These are phyloP conservation scores for Aspiorhynchus laticeps DNA, from an alignment of 2,113 vertebrate genomes.

Conservation along the genomic window DNA sequence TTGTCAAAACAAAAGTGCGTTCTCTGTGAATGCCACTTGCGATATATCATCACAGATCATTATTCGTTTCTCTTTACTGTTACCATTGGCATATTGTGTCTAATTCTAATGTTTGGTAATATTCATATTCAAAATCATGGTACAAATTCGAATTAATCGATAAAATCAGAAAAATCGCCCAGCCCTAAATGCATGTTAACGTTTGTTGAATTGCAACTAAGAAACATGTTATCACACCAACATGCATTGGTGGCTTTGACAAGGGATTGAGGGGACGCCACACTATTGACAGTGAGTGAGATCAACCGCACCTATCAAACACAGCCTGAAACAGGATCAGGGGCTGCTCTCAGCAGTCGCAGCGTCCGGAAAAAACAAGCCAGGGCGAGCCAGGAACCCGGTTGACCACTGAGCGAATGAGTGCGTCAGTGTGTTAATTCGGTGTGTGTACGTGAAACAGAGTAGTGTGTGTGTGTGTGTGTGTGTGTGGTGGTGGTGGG, in stretches of 20 bases:
- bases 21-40: no score
- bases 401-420: constrained; percentile 36
- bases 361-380: constrained; percentile 73
- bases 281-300: neutral
- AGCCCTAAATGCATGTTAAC: no score
- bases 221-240: no score
- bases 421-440: constrained; percentile 39
- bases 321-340: constrained; percentile 76
- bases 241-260: neutral
- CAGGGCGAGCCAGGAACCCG: constrained; percentile 61
- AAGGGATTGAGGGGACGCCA: neutral
- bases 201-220: constrained; percentile 30
- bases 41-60: no score
- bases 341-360: constrained; percentile 68
- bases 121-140: no score
- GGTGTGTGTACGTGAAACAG: constrained; percentile 14
- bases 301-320: constrained; percentile 68
- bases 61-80: no score
- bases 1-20: no score
- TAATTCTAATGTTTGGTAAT: no score
- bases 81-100: no score
- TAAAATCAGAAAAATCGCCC: no score
- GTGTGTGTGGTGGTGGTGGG: neutral
- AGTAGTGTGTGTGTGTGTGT: constrained; percentile 25
- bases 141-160: no score